A percentile compares a stretch with the other conserved stretches of the same genome.
phyloP scores from a whole-genome alignment of 2,797 vertebrate genomes.

The Euphonia xanthogaster region DNA sequence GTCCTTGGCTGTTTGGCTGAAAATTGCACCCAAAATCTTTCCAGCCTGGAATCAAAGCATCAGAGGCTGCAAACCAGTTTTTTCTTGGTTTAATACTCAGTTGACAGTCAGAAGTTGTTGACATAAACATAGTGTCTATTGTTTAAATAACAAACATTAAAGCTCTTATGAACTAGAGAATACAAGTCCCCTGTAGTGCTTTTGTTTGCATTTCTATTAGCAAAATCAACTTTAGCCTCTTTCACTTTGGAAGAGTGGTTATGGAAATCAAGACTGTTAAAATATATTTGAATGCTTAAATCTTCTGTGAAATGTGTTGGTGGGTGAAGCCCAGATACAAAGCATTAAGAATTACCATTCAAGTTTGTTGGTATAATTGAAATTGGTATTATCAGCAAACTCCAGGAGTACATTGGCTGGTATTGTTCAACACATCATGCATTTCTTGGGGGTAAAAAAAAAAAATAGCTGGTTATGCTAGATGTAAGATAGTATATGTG shows the following conservation, averaged over 20 bases:
- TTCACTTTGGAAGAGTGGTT: neutral
- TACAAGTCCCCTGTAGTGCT: neutral
- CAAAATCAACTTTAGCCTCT: neutral
- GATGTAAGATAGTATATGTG: neutral
- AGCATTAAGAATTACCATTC: neutral
- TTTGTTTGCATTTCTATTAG: neutral
- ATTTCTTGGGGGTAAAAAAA: neutral
- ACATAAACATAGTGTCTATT: neutral
- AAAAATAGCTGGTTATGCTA: neutral
- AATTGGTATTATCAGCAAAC: neutral
- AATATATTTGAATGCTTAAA: neutral
- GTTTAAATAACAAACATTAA: conserved; percentile 48
- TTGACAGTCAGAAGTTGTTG: neutral
- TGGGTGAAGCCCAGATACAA: neutral
- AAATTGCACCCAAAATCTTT: neutral
- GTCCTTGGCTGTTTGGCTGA: neutral
- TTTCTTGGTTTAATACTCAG: neutral
- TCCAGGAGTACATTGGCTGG: neutral
- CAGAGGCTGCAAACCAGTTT: neutral
- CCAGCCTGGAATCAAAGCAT: neutral
- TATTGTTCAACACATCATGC: neutral
- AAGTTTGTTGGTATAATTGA: neutral
- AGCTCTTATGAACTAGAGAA: neutral
- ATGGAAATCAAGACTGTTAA: neutral
- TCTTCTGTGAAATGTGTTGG: neutral